Base-by-base conservation (phyloP, 2,113 vertebrate species). In the Chionomys nivalis region DNA sequence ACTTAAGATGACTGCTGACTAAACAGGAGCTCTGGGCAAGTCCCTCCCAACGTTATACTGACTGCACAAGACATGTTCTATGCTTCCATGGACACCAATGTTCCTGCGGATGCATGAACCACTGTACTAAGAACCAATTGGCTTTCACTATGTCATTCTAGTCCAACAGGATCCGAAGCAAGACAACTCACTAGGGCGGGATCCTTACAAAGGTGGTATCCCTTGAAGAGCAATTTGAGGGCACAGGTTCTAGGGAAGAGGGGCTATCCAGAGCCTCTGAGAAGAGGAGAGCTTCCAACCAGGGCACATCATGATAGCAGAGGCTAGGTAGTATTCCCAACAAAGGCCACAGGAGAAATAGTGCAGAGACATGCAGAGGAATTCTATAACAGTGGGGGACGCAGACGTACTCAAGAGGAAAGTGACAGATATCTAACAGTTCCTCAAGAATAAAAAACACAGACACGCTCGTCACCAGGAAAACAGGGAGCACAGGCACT, bases 51-150 rank as follows among this genome's bases (percentile, higher is more conserved):
- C 23, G 23, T 4, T 7, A 0, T 4, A 0, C 5, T 3, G n/a
- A 11, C 0, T 2, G 31, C 36, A 39, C 24, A 16, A 79, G 11
- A 47, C 42, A 3, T 0, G 0, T 2, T 17, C 93, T 0, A 2
- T 7, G 2, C 0, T 8, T 58, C 93, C 36, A 44, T 14, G n/a
- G 36, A 16, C 6, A 1, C 5, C 0, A 12, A 33, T 1, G 31
- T 10, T 70, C 78, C n/a, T 7, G 16, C 39, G 21, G 65, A 6
- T 0, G 2, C 5, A 0, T 0, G 3, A 24, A n/a, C 1, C 4
- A n/a, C 12, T 19, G 2, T 1, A 24, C 39, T 2, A 2, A 7
- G 49, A 0, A 7, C 65, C 83, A 0, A 6, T 39, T 52, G 49
- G 16, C 13, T 1, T 7, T 39, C 0, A 3, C 1, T 8, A 52